A percentile compares a stretch with the other conserved stretches of the same genome.
phyloP scores from a whole-genome alignment of 2,113 vertebrate species.

The Ceuthmochares aereus region DNA sequence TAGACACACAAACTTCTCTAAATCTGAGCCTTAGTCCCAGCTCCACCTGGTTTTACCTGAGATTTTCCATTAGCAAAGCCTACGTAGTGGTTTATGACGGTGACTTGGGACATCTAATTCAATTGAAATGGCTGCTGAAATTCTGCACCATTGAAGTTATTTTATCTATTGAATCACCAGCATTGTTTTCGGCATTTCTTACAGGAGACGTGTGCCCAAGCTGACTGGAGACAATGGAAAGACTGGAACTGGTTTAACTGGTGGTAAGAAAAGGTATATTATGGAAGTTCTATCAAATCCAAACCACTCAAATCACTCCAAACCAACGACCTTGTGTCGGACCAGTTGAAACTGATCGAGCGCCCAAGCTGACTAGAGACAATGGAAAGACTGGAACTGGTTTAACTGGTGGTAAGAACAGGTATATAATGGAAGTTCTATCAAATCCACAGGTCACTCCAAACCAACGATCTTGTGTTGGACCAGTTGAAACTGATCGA shows the following conservation, averaged over 20 bases:
- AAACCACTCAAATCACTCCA: not conserved
- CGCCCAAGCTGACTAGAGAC: not conserved
- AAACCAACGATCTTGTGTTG: not conserved
- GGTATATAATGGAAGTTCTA: no score
- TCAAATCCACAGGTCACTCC: not conserved
- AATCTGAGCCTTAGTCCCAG: not conserved
- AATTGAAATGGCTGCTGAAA: not conserved
- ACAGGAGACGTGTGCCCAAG: not conserved
- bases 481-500: no score
- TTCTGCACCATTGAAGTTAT: not conserved
- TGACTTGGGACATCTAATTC: not conserved
- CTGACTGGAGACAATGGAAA: not conserved
- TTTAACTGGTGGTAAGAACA: not conserved
- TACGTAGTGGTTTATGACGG: not conserved
- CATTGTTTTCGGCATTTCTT: not conserved
- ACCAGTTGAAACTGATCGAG: no score
- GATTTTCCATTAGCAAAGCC: not conserved
- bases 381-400: not conserved
- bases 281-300: no score
- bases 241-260: not conserved
- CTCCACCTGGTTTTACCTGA: accelerated
- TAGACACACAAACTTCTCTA: not conserved
- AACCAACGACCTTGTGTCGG: not conserved
- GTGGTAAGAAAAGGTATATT: not conserved
- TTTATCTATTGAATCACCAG: not conserved